These are phyloP conservation scores for Neuroterus valhalla DNA, from an alignment of 1,140 invertebrate genomes.

Conservation along the genomic window DNA sequence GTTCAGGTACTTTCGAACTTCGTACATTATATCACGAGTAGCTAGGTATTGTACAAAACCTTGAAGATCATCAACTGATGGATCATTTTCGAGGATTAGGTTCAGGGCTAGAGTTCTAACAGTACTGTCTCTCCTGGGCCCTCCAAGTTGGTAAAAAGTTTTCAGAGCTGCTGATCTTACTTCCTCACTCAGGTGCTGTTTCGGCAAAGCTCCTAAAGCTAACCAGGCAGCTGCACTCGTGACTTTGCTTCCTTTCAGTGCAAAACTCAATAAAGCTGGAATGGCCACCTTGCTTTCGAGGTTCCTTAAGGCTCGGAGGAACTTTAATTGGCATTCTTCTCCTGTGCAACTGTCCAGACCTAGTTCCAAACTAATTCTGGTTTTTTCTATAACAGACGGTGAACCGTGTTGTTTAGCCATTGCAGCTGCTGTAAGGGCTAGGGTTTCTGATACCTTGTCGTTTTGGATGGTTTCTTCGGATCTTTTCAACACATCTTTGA, in stretches of 20 bases:
- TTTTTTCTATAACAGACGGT: slow-evolving; percentile 65
- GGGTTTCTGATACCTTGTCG: slow-evolving; percentile 79
- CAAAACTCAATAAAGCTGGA: slow-evolving; percentile 77
- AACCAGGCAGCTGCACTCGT: slow-evolving; percentile 80
- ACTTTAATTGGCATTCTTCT: slow-evolving; percentile 77
- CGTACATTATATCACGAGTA: slow-evolving; percentile 76
- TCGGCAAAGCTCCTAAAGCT: slow-evolving; percentile 77
- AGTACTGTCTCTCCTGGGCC: slow-evolving; percentile 81
- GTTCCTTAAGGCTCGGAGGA: slow-evolving; percentile 82
- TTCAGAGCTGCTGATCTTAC: slow-evolving; percentile 73
- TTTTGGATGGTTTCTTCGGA: slow-evolving; percentile 74
- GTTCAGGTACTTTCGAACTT: slow-evolving; percentile 81
- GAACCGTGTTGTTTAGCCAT: slow-evolving; percentile 75
- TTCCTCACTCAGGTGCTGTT: slow-evolving; percentile 64
- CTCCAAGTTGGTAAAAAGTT: slow-evolving; percentile 81
- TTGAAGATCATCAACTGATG: slow-evolving; percentile 75
- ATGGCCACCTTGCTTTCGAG: slow-evolving; percentile 77
- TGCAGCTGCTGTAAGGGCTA: slow-evolving; percentile 79
- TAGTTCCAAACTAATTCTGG: slow-evolving; percentile 73
- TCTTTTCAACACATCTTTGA: slow-evolving; percentile 77
- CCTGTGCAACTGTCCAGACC: slow-evolving; percentile 76
- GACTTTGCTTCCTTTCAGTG: slow-evolving; percentile 72
- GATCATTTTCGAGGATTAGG: slow-evolving; percentile 79
- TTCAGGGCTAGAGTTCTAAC: slow-evolving; percentile 83
- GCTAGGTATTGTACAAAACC: slow-evolving; percentile 77